Percentiles rank a stretch among this genome's conserved stretches.
These are phyloP conservation scores for Silurus lanzhouensis DNA, from an alignment of 2,797 vertebrate genomes.

Conservation along the genomic window DNA sequence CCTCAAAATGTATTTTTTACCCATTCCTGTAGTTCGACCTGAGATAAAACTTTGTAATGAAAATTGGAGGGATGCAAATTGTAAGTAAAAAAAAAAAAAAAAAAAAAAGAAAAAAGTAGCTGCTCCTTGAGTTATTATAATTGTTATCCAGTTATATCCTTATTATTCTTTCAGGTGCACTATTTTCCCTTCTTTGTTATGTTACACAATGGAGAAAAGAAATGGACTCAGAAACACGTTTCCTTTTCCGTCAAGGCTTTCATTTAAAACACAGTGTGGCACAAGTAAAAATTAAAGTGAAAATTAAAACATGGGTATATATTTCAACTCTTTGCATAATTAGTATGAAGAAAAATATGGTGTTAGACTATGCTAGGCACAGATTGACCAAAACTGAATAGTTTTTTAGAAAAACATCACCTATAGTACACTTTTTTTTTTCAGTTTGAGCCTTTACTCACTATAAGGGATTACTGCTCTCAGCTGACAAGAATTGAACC, in stretches of 20 bases:
- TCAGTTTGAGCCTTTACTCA: neutral
- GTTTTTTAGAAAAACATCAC: neutral
- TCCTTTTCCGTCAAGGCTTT: neutral
- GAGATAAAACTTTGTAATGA: neutral
- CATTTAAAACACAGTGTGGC: neutral
- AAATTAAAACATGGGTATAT: neutral
- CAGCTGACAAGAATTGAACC: neutral
- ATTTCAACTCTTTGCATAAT: neutral
- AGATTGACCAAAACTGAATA: neutral
- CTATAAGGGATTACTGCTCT: neutral
- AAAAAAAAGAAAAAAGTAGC: neutral
- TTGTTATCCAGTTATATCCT: neutral
- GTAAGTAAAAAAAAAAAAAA: neutral
- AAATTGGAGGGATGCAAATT: neutral
- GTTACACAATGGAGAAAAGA: neutral
- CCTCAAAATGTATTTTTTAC: neutral
- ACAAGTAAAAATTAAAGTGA: neutral
- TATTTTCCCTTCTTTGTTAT: neutral
- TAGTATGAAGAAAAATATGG: neutral
- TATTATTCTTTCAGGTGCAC: neutral
- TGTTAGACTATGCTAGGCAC: neutral
- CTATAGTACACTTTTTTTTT: neutral
- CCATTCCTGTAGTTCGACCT: neutral
- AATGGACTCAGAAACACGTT: neutral
- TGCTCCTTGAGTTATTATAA: neutral